These are phyloP conservation scores for Drusus annulatus DNA, from an alignment of 1,140 invertebrate genomes.

Conservation along the genomic window DNA sequence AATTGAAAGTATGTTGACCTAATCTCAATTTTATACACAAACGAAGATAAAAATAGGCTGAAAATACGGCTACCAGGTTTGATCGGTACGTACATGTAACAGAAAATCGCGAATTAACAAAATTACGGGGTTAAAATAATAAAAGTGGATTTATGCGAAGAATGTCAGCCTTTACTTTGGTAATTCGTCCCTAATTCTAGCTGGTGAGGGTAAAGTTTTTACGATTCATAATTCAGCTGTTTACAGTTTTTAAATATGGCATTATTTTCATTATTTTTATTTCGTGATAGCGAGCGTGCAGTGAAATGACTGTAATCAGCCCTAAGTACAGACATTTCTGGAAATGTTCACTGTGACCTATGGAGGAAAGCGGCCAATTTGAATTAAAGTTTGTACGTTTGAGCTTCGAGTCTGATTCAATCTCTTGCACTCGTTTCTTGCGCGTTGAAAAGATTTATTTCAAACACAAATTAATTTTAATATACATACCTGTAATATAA, in stretches of 20 bases:
- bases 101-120: no score
- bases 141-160: neutral
- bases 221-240: constrained; percentile 24
- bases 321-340: constrained; percentile 15
- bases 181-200: no score
- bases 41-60: no score
- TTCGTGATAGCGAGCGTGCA: constrained; percentile 13
- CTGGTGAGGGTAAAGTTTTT: neutral
- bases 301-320: constrained; percentile 16
- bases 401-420: neutral
- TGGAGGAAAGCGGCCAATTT: constrained; percentile 18
- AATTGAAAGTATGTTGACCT: no score
- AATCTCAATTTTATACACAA: no score
- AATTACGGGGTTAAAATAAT: no score
- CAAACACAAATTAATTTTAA: no score
- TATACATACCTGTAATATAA: no score
- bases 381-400: constrained; percentile 19
- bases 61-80: no score
- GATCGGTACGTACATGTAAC: no score
- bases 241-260: constrained; percentile 20
- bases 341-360: constrained; percentile 32
- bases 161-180: neutral
- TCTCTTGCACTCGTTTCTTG: no score
- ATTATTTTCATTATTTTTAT: constrained; percentile 11
- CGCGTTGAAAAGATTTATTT: no score